Conservation (phyloP, 2,888 invertebrate species). For the Anaspis maculata region DNA sequence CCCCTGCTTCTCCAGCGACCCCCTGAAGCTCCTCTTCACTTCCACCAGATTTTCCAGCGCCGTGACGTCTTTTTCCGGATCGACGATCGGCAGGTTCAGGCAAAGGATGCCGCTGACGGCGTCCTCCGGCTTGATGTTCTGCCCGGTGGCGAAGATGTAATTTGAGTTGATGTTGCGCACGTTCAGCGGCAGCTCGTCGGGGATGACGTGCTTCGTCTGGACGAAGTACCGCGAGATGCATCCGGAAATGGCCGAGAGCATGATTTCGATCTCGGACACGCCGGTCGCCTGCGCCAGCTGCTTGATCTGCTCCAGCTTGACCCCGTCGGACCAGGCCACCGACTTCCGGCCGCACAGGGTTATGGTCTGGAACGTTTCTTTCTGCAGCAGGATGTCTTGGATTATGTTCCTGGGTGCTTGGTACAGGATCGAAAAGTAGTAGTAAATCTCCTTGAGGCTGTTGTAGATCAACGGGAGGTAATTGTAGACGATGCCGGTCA, state of each 20-base stretch:
- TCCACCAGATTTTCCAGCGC: slow-evolving; percentile 34
- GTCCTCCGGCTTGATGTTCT: slow-evolving; percentile 35
- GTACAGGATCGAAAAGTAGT: slow-evolving; percentile 40
- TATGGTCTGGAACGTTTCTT: slow-evolving; percentile 50
- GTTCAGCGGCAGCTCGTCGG: slow-evolving; percentile 54
- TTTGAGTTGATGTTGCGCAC: slow-evolving; percentile 50
- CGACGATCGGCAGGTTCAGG: slow-evolving; percentile 52
- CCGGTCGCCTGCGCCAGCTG: slow-evolving; percentile 52
- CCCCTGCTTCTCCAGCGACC: slow-evolving; percentile 44
- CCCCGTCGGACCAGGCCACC: slow-evolving; percentile 61
- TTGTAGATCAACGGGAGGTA: slow-evolving; percentile 43
- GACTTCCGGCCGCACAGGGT: slow-evolving; percentile 65
- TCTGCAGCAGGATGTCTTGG: slow-evolving; percentile 52
- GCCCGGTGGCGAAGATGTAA: slow-evolving; percentile 48
- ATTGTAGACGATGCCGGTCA: slow-evolving; percentile 34
- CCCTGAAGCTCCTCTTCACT: slow-evolving; percentile 39
- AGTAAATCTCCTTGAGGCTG: slow-evolving; percentile 40
- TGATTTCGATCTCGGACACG: slow-evolving; percentile 55
- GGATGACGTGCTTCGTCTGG: slow-evolving; percentile 38
- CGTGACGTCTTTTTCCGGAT: slow-evolving; percentile 28
- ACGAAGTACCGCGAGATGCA: slow-evolving; percentile 53
- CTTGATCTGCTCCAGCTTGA: slow-evolving; percentile 49
- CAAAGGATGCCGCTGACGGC: slow-evolving; percentile 56
- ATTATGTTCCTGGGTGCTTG: slow-evolving; percentile 47
- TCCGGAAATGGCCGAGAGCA: slow-evolving; percentile 55